phyloP scores from a whole-genome alignment of 2,888 invertebrate genomes.

The Sphaeridia pumilis region DNA sequence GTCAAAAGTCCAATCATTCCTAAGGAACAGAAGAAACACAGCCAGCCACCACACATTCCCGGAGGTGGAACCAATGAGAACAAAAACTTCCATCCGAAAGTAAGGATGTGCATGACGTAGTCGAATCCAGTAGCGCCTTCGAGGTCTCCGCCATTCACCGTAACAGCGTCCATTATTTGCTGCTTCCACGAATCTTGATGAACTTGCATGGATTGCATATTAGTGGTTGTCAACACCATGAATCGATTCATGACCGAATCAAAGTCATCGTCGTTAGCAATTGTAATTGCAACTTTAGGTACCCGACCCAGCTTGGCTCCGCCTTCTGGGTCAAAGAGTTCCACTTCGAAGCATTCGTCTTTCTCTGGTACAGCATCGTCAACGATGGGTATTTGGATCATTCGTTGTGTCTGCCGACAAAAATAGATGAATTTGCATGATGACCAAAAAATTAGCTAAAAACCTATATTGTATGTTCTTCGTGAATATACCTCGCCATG shows the following conservation, averaged over 20 bases:
- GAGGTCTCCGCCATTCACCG: conserved; percentile 50
- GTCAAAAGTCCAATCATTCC: conserved; percentile 47
- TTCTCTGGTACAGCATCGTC: conserved; percentile 49
- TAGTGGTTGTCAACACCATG: conserved; percentile 45
- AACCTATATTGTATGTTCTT: background rate
- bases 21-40: conserved; percentile 47
- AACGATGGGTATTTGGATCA: conserved; percentile 46
- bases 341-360: conserved; percentile 50
- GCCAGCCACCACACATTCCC: conserved; percentile 47
- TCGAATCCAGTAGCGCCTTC: conserved; percentile 43
- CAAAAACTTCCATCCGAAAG: conserved; percentile 46
- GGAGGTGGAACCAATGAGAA: conserved; percentile 43
- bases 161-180: conserved; percentile 47
- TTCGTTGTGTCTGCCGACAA: conserved; percentile 41
- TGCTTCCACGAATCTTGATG: conserved; percentile 45
- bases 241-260: conserved; percentile 46
- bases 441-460: background rate
- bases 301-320: conserved; percentile 44
- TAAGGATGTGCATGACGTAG: conserved; percentile 48
- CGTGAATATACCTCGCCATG: conserved; percentile 40
- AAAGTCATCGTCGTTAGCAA: conserved; percentile 48
- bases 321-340: conserved; percentile 41
- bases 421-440: background rate
- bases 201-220: conserved; percentile 45
- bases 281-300: conserved; percentile 44